These are phyloP conservation scores for Erythrolamprus reginae DNA, from an alignment of 2,113 vertebrate genomes.

Conservation along the genomic window DNA sequence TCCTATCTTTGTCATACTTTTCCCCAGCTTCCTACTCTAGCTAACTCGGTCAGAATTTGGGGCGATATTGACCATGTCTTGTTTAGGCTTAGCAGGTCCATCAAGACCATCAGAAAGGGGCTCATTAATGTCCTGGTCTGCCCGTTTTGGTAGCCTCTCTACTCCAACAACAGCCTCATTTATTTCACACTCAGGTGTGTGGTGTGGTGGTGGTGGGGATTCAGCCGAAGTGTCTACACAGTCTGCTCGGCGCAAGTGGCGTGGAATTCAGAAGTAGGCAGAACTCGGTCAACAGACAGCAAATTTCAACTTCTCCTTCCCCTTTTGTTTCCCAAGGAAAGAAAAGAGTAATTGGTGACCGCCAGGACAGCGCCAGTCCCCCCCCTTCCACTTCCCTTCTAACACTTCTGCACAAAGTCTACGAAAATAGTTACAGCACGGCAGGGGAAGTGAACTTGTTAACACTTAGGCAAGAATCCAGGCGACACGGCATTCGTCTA, in stretches of 20 bases:
- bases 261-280: not conserved
- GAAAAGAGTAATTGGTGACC: slow-evolving; percentile 4
- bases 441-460: slow-evolving; percentile 60
- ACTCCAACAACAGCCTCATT: no score
- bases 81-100: not conserved
- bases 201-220: no score
- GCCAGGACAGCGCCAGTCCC: slow-evolving; percentile 15
- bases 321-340: not conserved
- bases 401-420: slow-evolving; percentile 49
- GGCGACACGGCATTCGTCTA: slow-evolving; percentile 62
- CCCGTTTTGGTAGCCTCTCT: not conserved
- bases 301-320: not conserved
- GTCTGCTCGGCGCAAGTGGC: not conserved
- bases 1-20: not conserved
- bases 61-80: not conserved
- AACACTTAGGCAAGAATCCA: slow-evolving; percentile 72
- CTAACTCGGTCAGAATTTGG: not conserved
- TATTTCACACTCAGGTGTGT: not conserved
- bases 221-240: not conserved
- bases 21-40: not conserved
- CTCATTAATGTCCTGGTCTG: not conserved
- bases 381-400: not conserved
- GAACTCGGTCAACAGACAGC: not conserved
- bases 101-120: not conserved
- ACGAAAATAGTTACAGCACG: slow-evolving; percentile 62